Percentiles rank a stretch among this genome's conserved stretches.
These are phyloP conservation scores for Danio jaintianensis DNA, from an alignment of 2,797 vertebrate species.

Conservation along the genomic window DNA sequence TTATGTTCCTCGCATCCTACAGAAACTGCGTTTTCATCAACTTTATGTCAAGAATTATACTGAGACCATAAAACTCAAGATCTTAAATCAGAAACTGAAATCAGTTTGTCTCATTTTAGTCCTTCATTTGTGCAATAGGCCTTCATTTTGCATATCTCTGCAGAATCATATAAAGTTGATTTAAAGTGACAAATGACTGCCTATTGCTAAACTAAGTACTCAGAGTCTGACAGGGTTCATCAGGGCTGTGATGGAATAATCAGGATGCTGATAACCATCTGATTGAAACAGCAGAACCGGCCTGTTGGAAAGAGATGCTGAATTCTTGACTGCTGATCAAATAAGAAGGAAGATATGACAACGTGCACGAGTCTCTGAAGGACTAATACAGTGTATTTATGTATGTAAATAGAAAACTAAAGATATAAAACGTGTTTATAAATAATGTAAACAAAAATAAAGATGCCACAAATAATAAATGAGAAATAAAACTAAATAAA, in stretches of 20 bases:
- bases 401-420: neutral
- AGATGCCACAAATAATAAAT: neutral
- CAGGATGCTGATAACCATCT: conserved; percentile 51
- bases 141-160: conserved; percentile 5
- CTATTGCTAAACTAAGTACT: conserved; percentile 23
- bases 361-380: neutral
- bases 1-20: neutral
- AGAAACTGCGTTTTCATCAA: neutral
- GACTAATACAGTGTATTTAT: neutral
- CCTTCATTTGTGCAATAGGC: neutral
- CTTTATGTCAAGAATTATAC: neutral
- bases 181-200: conserved; percentile 26
- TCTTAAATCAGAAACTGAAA: neutral
- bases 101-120: neutral
- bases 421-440: neutral
- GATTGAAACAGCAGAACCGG: conserved; percentile 45
- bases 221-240: conserved; percentile 32
- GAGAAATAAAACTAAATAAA: neutral
- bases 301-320: conserved; percentile 31
- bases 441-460: neutral
- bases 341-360: neutral
- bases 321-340: conserved; percentile 33
- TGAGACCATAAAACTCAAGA: neutral
- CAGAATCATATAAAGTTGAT: conserved; percentile 8
- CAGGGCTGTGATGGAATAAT: conserved; percentile 47